A percentile compares a stretch with the other conserved stretches of the same genome.
These are phyloP conservation scores for Samia ricini DNA, from an alignment of 1,140 invertebrate species.

Conservation along the genomic window DNA sequence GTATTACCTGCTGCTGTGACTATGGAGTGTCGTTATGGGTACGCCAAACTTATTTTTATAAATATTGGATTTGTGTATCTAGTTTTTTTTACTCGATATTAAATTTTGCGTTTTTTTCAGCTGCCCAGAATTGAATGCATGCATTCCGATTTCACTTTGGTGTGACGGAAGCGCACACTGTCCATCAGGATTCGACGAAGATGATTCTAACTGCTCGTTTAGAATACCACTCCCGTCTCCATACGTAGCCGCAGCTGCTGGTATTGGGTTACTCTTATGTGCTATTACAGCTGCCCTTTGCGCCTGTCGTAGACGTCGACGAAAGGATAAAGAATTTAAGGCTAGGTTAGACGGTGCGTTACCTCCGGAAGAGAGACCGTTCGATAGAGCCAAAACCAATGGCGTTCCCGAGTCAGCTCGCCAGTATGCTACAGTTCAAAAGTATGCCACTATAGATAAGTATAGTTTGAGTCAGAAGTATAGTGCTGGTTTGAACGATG, in stretches of 20 bases:
- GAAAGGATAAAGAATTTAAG: conserved; percentile 81
- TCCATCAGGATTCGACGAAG: conserved; percentile 91
- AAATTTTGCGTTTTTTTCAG: conserved; percentile 49
- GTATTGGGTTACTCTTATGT: conserved; percentile 80
- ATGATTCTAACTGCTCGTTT: conserved; percentile 85
- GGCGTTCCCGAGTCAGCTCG: conserved; percentile 72
- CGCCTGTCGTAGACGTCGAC: conserved; percentile 75
- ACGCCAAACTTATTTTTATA: background rate
- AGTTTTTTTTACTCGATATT: too few species aligned
- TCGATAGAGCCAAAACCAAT: conserved; percentile 79
- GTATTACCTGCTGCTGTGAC: conserved; percentile 80
- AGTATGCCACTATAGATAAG: conserved; percentile 77
- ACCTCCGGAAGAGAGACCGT: conserved; percentile 77
- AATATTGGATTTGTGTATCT: background rate
- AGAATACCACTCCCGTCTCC: conserved; percentile 82
- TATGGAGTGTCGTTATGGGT: conserved; percentile 85
- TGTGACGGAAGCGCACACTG: conserved; percentile 92
- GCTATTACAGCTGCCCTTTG: conserved; percentile 79
- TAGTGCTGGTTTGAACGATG: conserved; percentile 74
- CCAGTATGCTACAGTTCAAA: conserved; percentile 71
- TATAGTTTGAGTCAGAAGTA: conserved; percentile 77
- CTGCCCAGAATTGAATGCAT: conserved; percentile 93
- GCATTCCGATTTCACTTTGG: conserved; percentile 90
- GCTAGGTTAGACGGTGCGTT: conserved; percentile 73
- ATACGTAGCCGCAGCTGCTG: conserved; percentile 81